Conservation (phyloP, 2,113 vertebrate genomes). For the Rhea americana region DNA sequence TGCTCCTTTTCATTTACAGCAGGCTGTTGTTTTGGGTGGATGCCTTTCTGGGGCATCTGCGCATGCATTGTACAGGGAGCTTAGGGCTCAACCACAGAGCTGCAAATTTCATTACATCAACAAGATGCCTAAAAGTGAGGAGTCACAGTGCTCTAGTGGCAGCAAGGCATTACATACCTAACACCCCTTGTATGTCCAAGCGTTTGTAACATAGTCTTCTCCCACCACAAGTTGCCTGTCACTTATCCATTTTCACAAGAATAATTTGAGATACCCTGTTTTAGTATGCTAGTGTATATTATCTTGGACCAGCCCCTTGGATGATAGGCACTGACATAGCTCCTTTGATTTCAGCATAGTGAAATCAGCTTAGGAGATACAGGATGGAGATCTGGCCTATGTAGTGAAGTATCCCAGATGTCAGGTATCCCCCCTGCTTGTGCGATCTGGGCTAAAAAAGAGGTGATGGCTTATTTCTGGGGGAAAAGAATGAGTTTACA, state of each 20-base stretch:
- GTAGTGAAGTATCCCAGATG: neutral
- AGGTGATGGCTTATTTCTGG: neutral
- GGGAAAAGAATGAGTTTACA: neutral
- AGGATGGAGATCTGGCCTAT: neutral
- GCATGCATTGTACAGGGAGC: neutral
- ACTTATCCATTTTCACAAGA: neutral
- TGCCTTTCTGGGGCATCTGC: neutral
- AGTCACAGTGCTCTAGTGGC: neutral
- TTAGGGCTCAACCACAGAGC: neutral
- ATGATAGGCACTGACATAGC: rapidly evolving
- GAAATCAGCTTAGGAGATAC: neutral
- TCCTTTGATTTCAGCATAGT: neutral
- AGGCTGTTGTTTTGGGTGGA: neutral
- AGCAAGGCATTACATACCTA: neutral
- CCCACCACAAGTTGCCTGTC: neutral
- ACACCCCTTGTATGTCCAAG: neutral
- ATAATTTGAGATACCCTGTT: rapidly evolving
- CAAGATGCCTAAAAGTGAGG: neutral
- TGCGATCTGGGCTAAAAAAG: neutral
- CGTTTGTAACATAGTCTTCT: neutral
- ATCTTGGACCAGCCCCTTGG: neutral
- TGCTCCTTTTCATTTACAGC: neutral
- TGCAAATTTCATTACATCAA: neutral
- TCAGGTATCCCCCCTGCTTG: rapidly evolving
- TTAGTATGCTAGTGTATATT: neutral